Evolutionary conservation across 1,140 invertebrate species (phyloP).

Genomic region (Monomorium pharaonis): DNA sequence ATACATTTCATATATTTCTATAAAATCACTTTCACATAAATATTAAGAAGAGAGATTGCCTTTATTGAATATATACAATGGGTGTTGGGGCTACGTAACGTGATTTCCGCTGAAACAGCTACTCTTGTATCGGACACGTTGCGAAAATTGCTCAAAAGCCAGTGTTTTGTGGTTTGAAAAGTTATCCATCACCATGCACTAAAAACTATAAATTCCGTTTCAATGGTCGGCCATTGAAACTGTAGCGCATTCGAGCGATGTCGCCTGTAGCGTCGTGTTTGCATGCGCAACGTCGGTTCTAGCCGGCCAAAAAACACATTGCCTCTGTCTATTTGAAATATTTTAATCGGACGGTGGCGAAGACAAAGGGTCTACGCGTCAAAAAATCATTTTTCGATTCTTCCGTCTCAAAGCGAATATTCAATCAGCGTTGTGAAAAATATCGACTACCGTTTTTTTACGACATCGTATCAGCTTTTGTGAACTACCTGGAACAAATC

Average conservation of each 20-base stretch:
- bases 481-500: background rate
- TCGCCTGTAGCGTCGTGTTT: conserved; percentile 51
- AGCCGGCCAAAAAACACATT: conserved; percentile 43
- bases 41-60: background rate
- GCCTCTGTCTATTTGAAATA: conserved; percentile 58
- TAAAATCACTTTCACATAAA: conserved; percentile 7
- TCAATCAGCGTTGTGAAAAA: conserved; percentile 12
- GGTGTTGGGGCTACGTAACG: background rate
- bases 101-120: conserved; percentile 30
- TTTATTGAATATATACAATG: background rate
- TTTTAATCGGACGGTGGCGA: conserved; percentile 41
- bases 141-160: conserved; percentile 55
- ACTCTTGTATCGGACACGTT: conserved; percentile 39
- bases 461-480: conserved; percentile 16
- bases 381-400: conserved; percentile 58
- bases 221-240: conserved; percentile 50
- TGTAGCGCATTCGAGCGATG: conserved; percentile 48
- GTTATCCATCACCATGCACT: conserved; percentile 55
- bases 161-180: conserved; percentile 56
- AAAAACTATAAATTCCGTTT: conserved; percentile 59
- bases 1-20: background rate
- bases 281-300: conserved; percentile 43
- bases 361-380: conserved; percentile 50
- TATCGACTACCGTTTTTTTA: conserved; percentile 22
- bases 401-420: conserved; percentile 43